phyloP scores from a whole-genome alignment of 2,113 vertebrate species.

The Tragulus kanchil region DNA sequence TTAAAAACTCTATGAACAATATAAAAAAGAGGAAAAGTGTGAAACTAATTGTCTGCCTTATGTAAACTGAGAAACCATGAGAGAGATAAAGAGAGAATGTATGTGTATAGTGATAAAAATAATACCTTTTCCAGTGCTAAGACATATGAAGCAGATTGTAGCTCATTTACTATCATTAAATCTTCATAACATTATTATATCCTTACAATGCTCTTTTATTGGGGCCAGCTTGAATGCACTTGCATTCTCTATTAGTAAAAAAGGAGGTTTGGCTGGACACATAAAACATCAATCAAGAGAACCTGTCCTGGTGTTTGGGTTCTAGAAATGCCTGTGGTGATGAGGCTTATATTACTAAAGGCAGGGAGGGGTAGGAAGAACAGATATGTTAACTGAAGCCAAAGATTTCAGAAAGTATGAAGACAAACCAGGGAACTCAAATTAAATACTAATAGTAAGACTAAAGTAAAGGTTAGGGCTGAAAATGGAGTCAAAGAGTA shows the following conservation, averaged over 20 bases:
- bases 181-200: not conserved
- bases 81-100: not conserved
- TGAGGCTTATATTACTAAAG: too few species aligned
- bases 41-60: not conserved
- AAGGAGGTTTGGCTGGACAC: not conserved
- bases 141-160: not conserved
- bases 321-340: not conserved
- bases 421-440: not conserved
- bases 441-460: not conserved
- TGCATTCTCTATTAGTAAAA: not conserved
- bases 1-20: not conserved
- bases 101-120: not conserved
- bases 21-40: conserved; percentile 14
- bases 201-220: not conserved
- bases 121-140: not conserved
- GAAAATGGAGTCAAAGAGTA: not conserved
- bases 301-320: not conserved
- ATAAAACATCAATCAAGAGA: not conserved
- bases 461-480: not conserved
- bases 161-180: not conserved
- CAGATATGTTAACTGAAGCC: not conserved
- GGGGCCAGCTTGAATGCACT: not conserved
- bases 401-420: not conserved
- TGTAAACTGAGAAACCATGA: conserved; percentile 58
- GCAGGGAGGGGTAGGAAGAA: too few species aligned